phyloP scores from a whole-genome alignment of 2,797 vertebrate genomes.

The Alfaro cultratus region DNA sequence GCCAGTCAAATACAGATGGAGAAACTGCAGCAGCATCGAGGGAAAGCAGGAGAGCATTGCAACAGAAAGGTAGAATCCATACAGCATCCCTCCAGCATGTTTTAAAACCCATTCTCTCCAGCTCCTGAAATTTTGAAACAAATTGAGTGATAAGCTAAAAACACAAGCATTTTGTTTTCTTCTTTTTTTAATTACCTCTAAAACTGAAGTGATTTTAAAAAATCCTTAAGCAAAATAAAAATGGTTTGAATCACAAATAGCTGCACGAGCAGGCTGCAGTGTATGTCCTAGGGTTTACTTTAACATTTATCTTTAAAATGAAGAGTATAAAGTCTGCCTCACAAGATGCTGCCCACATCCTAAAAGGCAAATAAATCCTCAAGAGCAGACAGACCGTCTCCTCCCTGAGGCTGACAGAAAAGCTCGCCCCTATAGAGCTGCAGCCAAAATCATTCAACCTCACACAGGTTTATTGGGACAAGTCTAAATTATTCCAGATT shows the following conservation, averaged over 20 bases:
- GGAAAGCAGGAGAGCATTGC: conserved; percentile 9
- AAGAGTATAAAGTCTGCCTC: background rate
- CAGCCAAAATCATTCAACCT: background rate
- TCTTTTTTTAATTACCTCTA: background rate
- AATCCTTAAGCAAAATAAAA: background rate
- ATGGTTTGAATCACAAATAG: background rate
- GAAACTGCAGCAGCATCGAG: conserved; percentile 38
- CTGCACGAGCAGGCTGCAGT: background rate
- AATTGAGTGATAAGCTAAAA: conserved; percentile 36
- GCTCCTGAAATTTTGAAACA: conserved; percentile 42
- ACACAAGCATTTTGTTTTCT: conserved; percentile 6
- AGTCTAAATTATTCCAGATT: background rate
- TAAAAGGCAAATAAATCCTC: background rate
- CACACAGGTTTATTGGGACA: background rate
- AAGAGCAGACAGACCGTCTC: background rate
- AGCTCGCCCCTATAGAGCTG: background rate
- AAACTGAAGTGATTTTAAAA: background rate
- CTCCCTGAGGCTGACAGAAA: background rate
- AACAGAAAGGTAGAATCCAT: conserved; percentile 35
- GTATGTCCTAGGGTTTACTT: background rate
- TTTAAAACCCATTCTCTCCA: conserved; percentile 22
- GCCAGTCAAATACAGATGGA: conserved; percentile 44
- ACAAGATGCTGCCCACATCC: background rate
- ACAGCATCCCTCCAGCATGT: conserved; percentile 17
- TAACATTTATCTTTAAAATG: background rate